These are phyloP conservation scores for Chionomys nivalis DNA, from an alignment of 2,113 vertebrate species.

Conservation along the genomic window DNA sequence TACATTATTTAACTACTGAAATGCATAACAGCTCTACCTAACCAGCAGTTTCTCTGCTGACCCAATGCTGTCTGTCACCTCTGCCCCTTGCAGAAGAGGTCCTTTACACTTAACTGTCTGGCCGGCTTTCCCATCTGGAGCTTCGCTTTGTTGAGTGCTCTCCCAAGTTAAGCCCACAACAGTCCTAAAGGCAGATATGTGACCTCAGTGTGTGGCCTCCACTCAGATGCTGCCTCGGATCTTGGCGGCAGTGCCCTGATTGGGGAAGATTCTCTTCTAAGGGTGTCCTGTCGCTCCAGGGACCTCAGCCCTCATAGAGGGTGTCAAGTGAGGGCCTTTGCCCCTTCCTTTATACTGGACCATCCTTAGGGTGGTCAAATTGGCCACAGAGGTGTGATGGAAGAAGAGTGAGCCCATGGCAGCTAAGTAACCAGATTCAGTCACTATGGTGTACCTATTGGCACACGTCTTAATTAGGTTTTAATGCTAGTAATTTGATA, in stretches of 20 bases:
- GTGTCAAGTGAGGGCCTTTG: neutral
- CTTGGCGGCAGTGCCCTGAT: neutral
- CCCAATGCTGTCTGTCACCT: neutral
- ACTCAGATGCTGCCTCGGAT: neutral
- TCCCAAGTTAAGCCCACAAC: neutral
- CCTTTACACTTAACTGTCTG: neutral
- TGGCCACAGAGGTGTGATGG: slow-evolving; percentile 84
- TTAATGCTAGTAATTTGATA: slow-evolving; percentile 94
- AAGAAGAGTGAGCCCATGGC: slow-evolving; percentile 86
- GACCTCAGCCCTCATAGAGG: neutral
- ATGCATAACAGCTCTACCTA: neutral
- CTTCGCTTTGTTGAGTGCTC: neutral
- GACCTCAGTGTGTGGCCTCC: fast-evolving
- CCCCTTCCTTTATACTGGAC: neutral
- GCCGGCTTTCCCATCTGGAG: neutral
- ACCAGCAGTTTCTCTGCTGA: neutral
- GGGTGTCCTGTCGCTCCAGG: neutral
- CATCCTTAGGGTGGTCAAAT: slow-evolving; percentile 62
- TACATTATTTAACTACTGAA: neutral
- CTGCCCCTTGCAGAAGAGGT: neutral
- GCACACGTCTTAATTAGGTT: slow-evolving; percentile 96
- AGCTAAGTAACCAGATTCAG: slow-evolving; percentile 93
- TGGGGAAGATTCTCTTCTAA: neutral
- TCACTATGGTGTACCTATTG: slow-evolving; percentile 91
- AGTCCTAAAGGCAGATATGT: neutral